These are phyloP conservation scores for Corythornis madagascariensis DNA, from an alignment of 2,113 vertebrate genomes.

Conservation along the genomic window DNA sequence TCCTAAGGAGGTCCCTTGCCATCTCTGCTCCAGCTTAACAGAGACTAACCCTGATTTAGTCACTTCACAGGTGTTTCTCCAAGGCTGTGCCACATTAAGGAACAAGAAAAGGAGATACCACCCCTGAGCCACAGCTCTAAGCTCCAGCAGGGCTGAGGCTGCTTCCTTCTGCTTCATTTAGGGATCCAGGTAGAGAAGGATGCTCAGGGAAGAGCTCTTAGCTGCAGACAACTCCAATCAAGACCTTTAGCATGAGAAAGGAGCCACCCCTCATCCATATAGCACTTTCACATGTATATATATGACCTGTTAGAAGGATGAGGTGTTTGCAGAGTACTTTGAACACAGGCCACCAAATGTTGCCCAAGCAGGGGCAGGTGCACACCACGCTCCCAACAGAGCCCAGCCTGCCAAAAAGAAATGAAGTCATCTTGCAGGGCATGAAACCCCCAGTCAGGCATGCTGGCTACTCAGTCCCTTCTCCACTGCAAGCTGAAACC, in stretches of 20 bases:
- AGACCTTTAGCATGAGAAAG: background rate
- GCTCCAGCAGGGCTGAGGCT: background rate
- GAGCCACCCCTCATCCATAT: background rate
- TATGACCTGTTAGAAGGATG: background rate
- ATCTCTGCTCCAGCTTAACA: background rate
- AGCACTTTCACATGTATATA: accelerated
- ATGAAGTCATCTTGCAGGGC: background rate
- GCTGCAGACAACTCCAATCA: background rate
- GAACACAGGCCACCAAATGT: background rate
- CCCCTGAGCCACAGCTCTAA: background rate
- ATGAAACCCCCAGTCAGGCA: accelerated
- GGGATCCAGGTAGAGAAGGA: background rate
- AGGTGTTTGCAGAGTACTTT: background rate
- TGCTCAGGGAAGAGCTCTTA: background rate
- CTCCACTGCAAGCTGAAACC: background rate
- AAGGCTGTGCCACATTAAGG: background rate
- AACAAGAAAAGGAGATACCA: background rate
- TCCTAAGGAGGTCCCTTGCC: background rate
- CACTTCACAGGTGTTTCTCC: background rate
- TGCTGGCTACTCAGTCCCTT: background rate
- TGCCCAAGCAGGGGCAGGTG: background rate
- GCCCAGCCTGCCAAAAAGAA: background rate
- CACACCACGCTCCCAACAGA: background rate
- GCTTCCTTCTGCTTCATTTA: background rate
- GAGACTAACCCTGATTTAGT: background rate